These are phyloP conservation scores for Oreochromis grahami DNA, from an alignment of 2,797 vertebrate species.

Conservation along the genomic window DNA sequence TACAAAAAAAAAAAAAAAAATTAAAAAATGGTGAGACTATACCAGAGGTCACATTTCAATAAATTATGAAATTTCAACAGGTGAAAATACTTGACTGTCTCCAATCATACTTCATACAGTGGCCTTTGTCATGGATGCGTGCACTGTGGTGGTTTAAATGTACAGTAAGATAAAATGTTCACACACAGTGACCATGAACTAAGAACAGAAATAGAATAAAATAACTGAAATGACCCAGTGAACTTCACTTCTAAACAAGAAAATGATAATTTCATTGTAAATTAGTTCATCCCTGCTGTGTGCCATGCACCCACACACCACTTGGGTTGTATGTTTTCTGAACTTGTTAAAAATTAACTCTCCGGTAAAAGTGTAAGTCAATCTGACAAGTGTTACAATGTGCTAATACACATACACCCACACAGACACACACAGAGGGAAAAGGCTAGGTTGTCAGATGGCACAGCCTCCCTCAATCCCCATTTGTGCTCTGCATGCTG, in stretches of 20 bases:
- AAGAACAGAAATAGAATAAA: background rate
- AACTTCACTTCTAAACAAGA: background rate
- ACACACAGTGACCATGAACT: background rate
- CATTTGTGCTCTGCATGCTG: slow-evolving; percentile 12
- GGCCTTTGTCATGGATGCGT: accelerated
- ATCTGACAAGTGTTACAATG: background rate
- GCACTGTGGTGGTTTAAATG: background rate
- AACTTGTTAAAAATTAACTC: slow-evolving; percentile 27
- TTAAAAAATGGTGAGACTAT: background rate
- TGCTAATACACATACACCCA: background rate
- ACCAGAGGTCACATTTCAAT: background rate
- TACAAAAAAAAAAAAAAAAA: background rate
- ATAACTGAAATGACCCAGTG: background rate
- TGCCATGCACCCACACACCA: background rate
- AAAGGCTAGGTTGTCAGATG: slow-evolving; percentile 12
- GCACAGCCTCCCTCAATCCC: background rate
- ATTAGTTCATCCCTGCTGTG: background rate
- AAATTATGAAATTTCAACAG: background rate
- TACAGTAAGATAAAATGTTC: background rate
- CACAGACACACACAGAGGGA: background rate
- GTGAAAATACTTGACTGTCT: background rate
- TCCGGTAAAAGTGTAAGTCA: slow-evolving; percentile 10
- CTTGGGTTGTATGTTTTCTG: background rate
- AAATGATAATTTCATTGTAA: background rate
- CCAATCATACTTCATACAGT: background rate